Base-by-base conservation (phyloP, 1,140 invertebrate genomes). In the Probaryconus sp. region DNA sequence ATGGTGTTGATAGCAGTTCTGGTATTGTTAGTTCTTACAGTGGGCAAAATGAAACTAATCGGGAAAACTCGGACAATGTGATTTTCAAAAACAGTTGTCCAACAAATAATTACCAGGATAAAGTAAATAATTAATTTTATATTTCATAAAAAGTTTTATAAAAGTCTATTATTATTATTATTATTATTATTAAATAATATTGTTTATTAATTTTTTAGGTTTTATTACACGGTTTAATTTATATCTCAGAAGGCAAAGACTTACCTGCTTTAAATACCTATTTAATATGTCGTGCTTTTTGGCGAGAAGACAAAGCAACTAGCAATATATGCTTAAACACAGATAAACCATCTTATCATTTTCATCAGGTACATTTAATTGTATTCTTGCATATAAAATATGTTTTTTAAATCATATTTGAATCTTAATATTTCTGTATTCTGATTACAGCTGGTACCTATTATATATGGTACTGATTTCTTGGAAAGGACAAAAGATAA, bases 401-500 rank as follows among this genome's bases (percentile, higher is more conserved):
- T 63, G 13, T 20, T 2, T 24, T 69, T 69, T 31, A 31, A 55
- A 18, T 30, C 53, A 38, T 35, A 28, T 72, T 26, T 30, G 14
- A n/a, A 13, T 24, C 11, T 26, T 14, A 21, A 48, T 51, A 63
- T 50, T 18, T 58, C n/a, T 30, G 3, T 53, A 48, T 37, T 55
- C 53, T 47, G 61, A 26, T 81, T 83, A 7, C 50, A 91, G 86
- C 73, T 89, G 45, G 86, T 91, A 47, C 89, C 91, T 16, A 85
- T 91, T 33, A 83, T 91, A 38, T 87, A 89, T 63, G 88, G 90
- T 21, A 84, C 84, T 17, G 86, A 89, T 20, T 87, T 92, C 67
- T 64, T 92, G 10, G 81, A 89, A 31, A 85, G 88, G 58, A 86
- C 90, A 4, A 87, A 88, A 64, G 86, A 90, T 26, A 91, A 91